Evolutionary conservation across 2,888 invertebrate species (phyloP).

Genomic region (Amphipoea oculea): DNA sequence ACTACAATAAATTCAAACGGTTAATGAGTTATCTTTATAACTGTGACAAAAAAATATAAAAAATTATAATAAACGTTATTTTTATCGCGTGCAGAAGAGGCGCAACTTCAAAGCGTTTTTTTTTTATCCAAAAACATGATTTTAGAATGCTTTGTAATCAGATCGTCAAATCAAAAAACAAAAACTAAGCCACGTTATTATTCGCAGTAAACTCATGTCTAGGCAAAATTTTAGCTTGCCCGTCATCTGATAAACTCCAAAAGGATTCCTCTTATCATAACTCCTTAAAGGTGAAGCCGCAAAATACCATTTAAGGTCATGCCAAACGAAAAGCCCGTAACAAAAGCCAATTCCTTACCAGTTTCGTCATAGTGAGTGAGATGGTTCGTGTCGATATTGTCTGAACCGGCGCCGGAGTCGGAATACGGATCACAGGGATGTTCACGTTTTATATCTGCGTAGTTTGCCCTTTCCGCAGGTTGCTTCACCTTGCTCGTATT

Average conservation of each 20-base stretch:
- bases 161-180: background rate
- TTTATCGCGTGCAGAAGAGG: background rate
- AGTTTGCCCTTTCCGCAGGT: slow-evolving; percentile 86
- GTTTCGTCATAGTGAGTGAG: slow-evolving; percentile 78
- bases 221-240: slow-evolving; percentile 19
- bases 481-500: slow-evolving; percentile 88
- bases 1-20: background rate
- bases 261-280: slow-evolving; percentile 51
- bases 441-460: slow-evolving; percentile 86
- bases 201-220: background rate
- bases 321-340: slow-evolving; percentile 47
- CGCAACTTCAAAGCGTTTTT: slow-evolving; percentile 16
- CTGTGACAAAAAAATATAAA: background rate
- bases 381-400: slow-evolving; percentile 75
- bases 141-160: background rate
- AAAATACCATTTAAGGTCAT: slow-evolving; percentile 53
- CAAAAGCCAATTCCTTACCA: slow-evolving; percentile 78
- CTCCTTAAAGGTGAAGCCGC: slow-evolving; percentile 48
- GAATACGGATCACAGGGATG: slow-evolving; percentile 84
- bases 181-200: slow-evolving; percentile 8
- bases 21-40: background rate
- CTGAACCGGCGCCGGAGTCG: slow-evolving; percentile 73
- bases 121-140: background rate
- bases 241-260: slow-evolving; percentile 38
- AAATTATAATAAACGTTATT: background rate